A percentile compares a stretch with the other conserved stretches of the same genome.
Conservation (phyloP, 2,888 invertebrate species). For the Trichopria drosophilae region DNA sequence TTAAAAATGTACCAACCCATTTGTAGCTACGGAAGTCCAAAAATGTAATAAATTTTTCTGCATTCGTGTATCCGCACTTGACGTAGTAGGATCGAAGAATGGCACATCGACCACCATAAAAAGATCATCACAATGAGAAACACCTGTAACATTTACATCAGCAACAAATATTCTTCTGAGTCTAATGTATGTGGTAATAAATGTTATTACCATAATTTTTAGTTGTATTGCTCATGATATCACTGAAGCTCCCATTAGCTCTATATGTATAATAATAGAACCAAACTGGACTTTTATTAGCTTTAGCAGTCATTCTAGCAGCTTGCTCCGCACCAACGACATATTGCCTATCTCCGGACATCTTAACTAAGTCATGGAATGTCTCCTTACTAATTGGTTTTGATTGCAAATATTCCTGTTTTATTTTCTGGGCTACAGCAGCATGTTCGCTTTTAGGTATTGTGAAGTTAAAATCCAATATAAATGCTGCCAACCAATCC, state of each 20-base stretch:
- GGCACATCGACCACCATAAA: constrained; percentile 60
- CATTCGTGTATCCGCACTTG: constrained; percentile 61
- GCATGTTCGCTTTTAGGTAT: constrained; percentile 58
- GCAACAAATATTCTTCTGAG: too few relatives aligned
- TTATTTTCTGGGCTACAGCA: constrained; percentile 61
- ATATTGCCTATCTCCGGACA: constrained; percentile 70
- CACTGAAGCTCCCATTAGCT: constrained; percentile 63
- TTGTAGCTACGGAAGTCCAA: constrained; percentile 62
- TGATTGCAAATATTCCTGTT: constrained; percentile 62
- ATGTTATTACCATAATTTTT: constrained; percentile 65
- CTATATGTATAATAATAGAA: constrained; percentile 67
- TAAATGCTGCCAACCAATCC: constrained; percentile 64
- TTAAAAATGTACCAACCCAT: constrained; percentile 67
- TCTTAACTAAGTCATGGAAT: constrained; percentile 52
- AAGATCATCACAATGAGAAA: constrained; percentile 68
- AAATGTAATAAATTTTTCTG: constrained; percentile 62
- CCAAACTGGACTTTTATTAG: constrained; percentile 65
- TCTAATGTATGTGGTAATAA: too few relatives aligned
- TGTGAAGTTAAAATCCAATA: constrained; percentile 67
- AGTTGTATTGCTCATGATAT: constrained; percentile 60
- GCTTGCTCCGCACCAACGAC: constrained; percentile 63
- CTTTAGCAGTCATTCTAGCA: constrained; percentile 63
- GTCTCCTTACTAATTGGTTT: constrained; percentile 58
- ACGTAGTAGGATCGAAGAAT: constrained; percentile 51
- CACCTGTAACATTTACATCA: too few relatives aligned